phyloP scores from a whole-genome alignment of 2,888 invertebrate species.

The Danaus chrysippus region DNA sequence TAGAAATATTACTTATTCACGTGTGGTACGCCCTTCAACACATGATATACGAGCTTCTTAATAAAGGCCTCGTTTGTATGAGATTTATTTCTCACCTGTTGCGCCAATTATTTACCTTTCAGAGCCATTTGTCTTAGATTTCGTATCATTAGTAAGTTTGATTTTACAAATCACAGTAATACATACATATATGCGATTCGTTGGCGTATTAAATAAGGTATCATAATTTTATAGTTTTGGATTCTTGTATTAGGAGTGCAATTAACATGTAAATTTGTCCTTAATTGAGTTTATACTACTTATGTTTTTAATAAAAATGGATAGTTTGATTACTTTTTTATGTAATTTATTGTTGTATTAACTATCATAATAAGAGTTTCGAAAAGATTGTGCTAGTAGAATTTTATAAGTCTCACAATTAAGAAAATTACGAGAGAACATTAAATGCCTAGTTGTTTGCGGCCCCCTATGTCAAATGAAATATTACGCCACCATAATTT shows the following conservation, averaged over 20 bases:
- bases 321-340: too few species aligned
- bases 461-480: slow-evolving; percentile 17
- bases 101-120: slow-evolving; percentile 72
- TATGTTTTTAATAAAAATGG: too few species aligned
- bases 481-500: slow-evolving; percentile 20
- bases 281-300: not conserved
- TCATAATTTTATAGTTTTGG: slow-evolving; percentile 19
- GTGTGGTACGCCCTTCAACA: slow-evolving; percentile 54
- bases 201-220: slow-evolving; percentile 30
- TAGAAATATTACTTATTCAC: slow-evolving; percentile 43
- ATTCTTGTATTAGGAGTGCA: slow-evolving; percentile 24
- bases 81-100: slow-evolving; percentile 74
- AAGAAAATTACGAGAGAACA: not conserved
- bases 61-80: slow-evolving; percentile 64
- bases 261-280: slow-evolving; percentile 19
- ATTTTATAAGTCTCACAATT: not conserved
- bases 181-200: slow-evolving; percentile 18
- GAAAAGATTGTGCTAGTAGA: too few species aligned
- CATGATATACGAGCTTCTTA: slow-evolving; percentile 69
- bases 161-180: slow-evolving; percentile 33
- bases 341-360: too few species aligned
- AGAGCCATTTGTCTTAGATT: slow-evolving; percentile 55
- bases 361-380: too few species aligned
- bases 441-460: slow-evolving; percentile 8
- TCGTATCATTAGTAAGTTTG: slow-evolving; percentile 40